phyloP scores from a whole-genome alignment of 2,113 vertebrate genomes.

The Hydropotes inermis region DNA sequence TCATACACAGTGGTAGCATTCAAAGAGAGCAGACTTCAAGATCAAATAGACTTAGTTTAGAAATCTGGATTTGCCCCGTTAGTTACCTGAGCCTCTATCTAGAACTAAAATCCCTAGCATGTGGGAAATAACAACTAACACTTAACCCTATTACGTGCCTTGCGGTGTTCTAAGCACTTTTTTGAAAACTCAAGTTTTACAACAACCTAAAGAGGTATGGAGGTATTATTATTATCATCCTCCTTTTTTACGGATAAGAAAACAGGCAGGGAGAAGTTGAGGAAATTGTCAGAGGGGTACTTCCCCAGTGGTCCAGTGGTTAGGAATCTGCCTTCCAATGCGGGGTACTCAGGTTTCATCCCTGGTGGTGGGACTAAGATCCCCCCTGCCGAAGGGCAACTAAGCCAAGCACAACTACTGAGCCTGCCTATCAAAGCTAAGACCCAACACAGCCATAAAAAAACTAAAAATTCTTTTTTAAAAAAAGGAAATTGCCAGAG shows the following conservation, averaged over 20 bases:
- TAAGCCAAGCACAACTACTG: not conserved
- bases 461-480: not conserved
- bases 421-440: not conserved
- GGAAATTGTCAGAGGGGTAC: not conserved
- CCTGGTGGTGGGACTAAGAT: not conserved
- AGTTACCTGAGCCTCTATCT: not conserved
- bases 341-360: not conserved
- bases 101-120: not conserved
- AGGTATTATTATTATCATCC: not conserved
- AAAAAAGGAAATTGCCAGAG: not conserved
- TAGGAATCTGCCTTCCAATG: not conserved
- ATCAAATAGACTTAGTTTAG: not conserved
- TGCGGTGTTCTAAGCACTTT: not conserved
- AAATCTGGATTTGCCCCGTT: not conserved
- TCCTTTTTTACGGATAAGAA: not conserved
- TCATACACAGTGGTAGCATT: not conserved
- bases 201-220: not conserved
- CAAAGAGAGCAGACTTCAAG: not conserved
- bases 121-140: not conserved
- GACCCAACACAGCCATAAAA: not conserved
- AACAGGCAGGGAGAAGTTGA: not conserved
- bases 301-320: not conserved
- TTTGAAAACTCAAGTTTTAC: constrained; percentile 7
- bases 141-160: not conserved
- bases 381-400: not conserved